These are phyloP conservation scores for Deilephila elpenor DNA, from an alignment of 2,888 invertebrate species.

Conservation along the genomic window DNA sequence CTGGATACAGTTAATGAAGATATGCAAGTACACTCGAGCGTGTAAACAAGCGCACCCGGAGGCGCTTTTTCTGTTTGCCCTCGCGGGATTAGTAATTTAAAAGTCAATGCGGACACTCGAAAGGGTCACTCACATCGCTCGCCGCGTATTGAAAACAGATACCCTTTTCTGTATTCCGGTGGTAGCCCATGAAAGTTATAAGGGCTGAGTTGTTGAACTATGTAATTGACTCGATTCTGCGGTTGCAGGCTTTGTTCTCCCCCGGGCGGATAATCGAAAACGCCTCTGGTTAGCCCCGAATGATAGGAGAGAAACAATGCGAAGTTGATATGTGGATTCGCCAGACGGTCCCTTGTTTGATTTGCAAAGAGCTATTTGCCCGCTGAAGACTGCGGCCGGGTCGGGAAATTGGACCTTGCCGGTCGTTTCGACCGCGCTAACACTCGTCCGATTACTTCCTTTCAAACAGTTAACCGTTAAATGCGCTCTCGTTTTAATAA, in stretches of 20 bases:
- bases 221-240: constrained; percentile 84
- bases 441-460: constrained; percentile 79
- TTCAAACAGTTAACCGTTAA: constrained; percentile 57
- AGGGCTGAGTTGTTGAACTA: constrained; percentile 85
- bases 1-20: constrained; percentile 76
- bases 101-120: constrained; percentile 84
- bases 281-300: constrained; percentile 81
- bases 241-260: constrained; percentile 82
- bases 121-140: constrained; percentile 82
- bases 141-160: constrained; percentile 83
- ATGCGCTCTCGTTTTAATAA: constrained; percentile 67
- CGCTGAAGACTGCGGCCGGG: constrained; percentile 72
- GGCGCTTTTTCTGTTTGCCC: constrained; percentile 78
- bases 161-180: constrained; percentile 84
- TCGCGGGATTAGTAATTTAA: constrained; percentile 84
- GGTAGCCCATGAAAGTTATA: constrained; percentile 83
- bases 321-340: constrained; percentile 83
- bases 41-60: constrained; percentile 75
- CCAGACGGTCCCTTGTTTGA: constrained; percentile 81
- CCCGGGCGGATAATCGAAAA: constrained; percentile 82
- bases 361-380: constrained; percentile 83
- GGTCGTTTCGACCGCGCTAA: constrained; percentile 64
- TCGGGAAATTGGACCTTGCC: constrained; percentile 77
- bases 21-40: constrained; percentile 80
- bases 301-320: constrained; percentile 81